A percentile compares a stretch with the other conserved stretches of the same genome.
These are phyloP conservation scores for Tauraco erythrolophus DNA, from an alignment of 2,113 vertebrate genomes.

Conservation along the genomic window DNA sequence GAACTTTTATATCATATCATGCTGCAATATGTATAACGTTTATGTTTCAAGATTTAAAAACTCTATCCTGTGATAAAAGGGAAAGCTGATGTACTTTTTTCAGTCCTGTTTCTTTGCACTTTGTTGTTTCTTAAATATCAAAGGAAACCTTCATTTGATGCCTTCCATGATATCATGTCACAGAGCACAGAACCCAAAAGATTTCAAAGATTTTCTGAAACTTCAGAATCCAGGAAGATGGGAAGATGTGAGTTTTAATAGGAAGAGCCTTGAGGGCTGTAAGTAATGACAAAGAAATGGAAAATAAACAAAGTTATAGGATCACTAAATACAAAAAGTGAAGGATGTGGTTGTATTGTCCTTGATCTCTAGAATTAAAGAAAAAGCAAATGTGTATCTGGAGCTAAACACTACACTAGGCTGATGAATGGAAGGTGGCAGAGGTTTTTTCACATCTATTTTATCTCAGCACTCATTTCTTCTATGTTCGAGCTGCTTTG, in stretches of 20 bases:
- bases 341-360: neutral
- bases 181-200: neutral
- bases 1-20: neutral
- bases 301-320: neutral
- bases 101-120: neutral
- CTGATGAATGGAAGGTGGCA: neutral
- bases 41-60: neutral
- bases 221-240: neutral
- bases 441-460: neutral
- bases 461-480: neutral
- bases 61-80: neutral
- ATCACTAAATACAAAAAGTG: neutral
- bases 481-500: neutral
- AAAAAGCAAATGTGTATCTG: neutral
- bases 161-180: neutral
- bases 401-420: neutral
- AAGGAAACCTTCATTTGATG: neutral
- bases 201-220: neutral
- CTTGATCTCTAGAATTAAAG: neutral
- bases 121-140: neutral
- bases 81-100: neutral
- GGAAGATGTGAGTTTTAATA: neutral
- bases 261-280: neutral
- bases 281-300: neutral
- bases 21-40: neutral